phyloP scores from a whole-genome alignment of 2,797 vertebrate genomes.

The Rhynchonycteris naso region DNA sequence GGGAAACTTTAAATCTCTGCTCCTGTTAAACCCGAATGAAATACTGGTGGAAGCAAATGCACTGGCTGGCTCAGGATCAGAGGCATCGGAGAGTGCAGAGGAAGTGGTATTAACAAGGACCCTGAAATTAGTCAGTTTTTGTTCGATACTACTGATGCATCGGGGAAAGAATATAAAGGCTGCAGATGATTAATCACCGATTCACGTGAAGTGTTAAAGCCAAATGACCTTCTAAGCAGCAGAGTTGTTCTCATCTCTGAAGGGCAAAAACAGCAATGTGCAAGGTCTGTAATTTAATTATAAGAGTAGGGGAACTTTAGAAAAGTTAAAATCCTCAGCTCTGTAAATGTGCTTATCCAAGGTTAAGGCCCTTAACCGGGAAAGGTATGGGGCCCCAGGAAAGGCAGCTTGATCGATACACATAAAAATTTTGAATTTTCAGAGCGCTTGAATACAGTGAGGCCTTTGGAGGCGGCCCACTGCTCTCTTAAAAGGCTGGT shows the following conservation, averaged over 20 bases:
- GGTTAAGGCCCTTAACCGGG: background rate
- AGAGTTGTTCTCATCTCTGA: constrained; percentile 12
- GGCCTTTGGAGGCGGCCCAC: background rate
- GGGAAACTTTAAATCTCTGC: background rate
- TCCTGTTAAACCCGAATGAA: background rate
- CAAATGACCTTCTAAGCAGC: background rate
- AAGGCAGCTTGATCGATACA: background rate
- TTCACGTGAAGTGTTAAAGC: background rate
- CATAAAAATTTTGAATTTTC: background rate
- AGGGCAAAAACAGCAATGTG: background rate
- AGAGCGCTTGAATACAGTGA: background rate
- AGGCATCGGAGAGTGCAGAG: background rate
- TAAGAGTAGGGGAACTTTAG: background rate
- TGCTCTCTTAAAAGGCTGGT: background rate
- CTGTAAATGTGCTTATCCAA: background rate
- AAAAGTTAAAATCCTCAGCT: background rate
- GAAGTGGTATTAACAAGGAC: background rate
- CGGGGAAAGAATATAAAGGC: background rate
- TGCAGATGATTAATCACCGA: background rate
- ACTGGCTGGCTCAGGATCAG: background rate
- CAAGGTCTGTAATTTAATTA: background rate
- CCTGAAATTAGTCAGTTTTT: background rate
- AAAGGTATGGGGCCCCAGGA: background rate
- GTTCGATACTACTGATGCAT: background rate
- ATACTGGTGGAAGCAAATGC: background rate